Conservation (phyloP, 2,113 vertebrate species). For the Sinocyclocheilus anophthalmus region DNA sequence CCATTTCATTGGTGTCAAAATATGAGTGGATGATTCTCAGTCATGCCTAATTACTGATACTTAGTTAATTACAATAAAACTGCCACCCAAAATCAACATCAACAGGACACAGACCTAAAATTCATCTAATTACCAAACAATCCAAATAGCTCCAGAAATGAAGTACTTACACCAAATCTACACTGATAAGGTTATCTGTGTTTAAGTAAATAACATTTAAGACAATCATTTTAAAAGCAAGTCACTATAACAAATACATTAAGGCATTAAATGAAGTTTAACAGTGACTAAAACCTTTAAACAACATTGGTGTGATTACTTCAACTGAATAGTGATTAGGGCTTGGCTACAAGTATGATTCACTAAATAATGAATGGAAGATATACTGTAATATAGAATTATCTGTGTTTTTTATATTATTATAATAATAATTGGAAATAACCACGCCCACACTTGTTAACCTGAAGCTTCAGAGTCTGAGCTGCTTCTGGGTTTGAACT, state of each 20-base stretch:
- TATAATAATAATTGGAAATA: background rate
- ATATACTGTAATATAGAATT: too few relatives aligned
- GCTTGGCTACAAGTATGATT: background rate
- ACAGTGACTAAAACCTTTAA: background rate
- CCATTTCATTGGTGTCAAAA: background rate
- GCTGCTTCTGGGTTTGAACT: constrained; percentile 25
- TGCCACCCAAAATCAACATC: constrained; percentile 20
- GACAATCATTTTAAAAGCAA: background rate
- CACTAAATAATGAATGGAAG: too few relatives aligned
- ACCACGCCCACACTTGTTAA: constrained; percentile 26
- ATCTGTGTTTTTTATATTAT: too few relatives aligned
- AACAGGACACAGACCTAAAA: background rate
- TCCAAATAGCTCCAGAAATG: background rate
- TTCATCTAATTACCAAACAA: constrained; percentile 1
- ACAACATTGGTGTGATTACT: background rate
- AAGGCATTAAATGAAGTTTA: background rate
- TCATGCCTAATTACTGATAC: constrained; percentile 2
- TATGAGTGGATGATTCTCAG: background rate
- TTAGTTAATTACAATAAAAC: constrained; percentile 9
- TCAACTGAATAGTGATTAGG: background rate
- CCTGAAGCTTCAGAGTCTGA: constrained; percentile 18
- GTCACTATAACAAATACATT: background rate
- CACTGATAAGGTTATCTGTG: background rate
- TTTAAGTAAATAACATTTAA: background rate
- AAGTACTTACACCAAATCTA: background rate